A percentile compares a stretch with the other conserved stretches of the same genome.
Evolutionary conservation across 1,140 invertebrate genomes (phyloP).

Genomic region (Adoxophyes honmai): DNA sequence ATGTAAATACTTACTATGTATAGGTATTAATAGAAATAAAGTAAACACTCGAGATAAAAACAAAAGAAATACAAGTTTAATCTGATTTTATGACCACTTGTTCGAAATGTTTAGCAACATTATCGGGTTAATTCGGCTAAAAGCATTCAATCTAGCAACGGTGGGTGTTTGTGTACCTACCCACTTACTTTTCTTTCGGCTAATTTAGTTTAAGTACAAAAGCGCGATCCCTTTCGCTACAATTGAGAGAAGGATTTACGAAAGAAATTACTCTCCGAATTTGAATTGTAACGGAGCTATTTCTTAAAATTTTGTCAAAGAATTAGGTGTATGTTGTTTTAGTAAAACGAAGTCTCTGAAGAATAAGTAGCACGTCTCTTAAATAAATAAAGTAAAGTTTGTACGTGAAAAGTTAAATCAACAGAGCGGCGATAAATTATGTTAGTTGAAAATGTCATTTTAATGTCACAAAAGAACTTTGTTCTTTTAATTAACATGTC

Average conservation of each 20-base stretch:
- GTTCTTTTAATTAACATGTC: no score
- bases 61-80: neutral
- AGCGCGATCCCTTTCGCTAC: constrained; percentile 11
- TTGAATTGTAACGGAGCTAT: neutral
- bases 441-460: no score
- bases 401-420: no score
- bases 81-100: neutral
- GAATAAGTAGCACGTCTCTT: no score
- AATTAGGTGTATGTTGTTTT: neutral
- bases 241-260: constrained; percentile 6
- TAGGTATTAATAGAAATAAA: no score
- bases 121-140: constrained; percentile 33
- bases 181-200: constrained; percentile 26
- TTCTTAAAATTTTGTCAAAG: neutral
- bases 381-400: no score
- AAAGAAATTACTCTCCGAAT: neutral
- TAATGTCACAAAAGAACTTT: no score
- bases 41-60: no score
- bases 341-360: no score
- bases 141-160: constrained; percentile 33
- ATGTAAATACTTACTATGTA: no score
- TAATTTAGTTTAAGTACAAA: constrained; percentile 29
- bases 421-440: no score
- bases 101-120: constrained; percentile 2
- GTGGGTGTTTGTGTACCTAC: constrained; percentile 17